These are phyloP conservation scores for Eumeta japonica DNA, from an alignment of 1,140 invertebrate genomes.

Conservation along the genomic window DNA sequence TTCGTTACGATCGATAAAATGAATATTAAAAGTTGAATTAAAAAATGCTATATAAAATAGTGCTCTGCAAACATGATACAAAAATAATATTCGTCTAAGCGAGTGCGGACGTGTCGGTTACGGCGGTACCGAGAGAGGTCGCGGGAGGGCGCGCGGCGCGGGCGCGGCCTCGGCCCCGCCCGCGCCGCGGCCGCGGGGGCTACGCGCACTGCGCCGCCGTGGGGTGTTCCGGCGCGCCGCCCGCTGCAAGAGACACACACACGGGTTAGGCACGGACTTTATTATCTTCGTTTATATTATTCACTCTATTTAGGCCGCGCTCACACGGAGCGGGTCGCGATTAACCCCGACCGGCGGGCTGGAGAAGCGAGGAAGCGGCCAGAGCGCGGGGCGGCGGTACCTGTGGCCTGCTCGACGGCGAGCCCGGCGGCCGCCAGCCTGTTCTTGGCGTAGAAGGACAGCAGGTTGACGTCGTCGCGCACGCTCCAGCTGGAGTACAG, in stretches of 20 bases:
- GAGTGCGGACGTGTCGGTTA: constrained; percentile 47
- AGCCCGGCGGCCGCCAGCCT: constrained; percentile 62
- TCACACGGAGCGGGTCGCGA: constrained; percentile 21
- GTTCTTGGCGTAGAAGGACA: constrained; percentile 76
- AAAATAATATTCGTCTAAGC: constrained; percentile 46
- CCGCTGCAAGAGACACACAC: constrained; percentile 60
- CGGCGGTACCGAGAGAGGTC: constrained; percentile 53
- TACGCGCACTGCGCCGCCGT: constrained; percentile 58
- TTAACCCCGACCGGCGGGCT: constrained; percentile 27
- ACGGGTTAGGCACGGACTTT: constrained; percentile 53
- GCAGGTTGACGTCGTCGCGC: constrained; percentile 71
- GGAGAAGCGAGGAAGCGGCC: constrained; percentile 38
- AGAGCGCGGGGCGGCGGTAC: constrained; percentile 35
- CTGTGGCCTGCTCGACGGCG: constrained; percentile 48
- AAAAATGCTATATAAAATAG: constrained; percentile 15
- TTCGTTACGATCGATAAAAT: constrained; percentile 10
- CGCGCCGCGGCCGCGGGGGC: constrained; percentile 26
- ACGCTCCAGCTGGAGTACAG: constrained; percentile 64
- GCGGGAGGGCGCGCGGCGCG: constrained; percentile 28
- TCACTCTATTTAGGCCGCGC: constrained; percentile 27
- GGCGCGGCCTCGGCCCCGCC: constrained; percentile 19
- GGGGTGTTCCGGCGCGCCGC: constrained; percentile 50
- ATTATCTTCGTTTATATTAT: constrained; percentile 30
- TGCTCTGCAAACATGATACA: constrained; percentile 6
- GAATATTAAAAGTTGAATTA: not conserved